Percentiles rank a stretch among this genome's conserved stretches.
Conservation (phyloP, 2,797 vertebrate species). For the Capromys pilorides region DNA sequence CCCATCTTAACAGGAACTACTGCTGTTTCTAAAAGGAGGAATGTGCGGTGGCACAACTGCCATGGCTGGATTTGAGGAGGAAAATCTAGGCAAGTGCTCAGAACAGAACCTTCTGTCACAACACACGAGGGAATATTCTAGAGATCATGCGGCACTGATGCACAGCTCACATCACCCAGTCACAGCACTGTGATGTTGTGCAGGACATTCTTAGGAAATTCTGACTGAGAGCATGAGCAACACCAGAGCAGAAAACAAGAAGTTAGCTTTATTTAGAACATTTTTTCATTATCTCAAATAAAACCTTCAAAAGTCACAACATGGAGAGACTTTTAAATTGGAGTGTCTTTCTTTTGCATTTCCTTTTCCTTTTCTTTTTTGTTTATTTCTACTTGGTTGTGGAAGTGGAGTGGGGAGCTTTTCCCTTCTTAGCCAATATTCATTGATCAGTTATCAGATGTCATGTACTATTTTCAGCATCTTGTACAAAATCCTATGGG, state of each 20-base stretch:
- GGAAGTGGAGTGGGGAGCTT: neutral
- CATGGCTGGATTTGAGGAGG: neutral
- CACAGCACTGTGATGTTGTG: rapidly evolving
- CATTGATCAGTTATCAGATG: neutral
- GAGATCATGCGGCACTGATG: rapidly evolving
- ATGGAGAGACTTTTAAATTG: neutral
- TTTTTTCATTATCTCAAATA: neutral
- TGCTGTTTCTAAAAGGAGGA: neutral
- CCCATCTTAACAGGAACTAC: neutral
- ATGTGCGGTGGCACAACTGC: neutral
- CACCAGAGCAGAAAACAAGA: neutral
- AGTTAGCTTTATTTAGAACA: neutral
- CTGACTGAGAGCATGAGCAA: neutral
- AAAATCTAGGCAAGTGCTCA: neutral
- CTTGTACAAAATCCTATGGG: neutral
- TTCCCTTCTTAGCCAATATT: neutral
- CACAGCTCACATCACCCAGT: neutral
- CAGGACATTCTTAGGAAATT: neutral
- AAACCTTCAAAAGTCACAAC: neutral
- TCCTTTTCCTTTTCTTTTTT: too few species aligned
- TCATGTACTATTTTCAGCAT: neutral
- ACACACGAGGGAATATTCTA: too few species aligned
- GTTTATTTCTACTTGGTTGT: neutral
- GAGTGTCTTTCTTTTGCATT: neutral
- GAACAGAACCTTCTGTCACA: neutral